Evolutionary conservation across 2,113 vertebrate genomes (phyloP).

Genomic region (Sander lucioperca): DNA sequence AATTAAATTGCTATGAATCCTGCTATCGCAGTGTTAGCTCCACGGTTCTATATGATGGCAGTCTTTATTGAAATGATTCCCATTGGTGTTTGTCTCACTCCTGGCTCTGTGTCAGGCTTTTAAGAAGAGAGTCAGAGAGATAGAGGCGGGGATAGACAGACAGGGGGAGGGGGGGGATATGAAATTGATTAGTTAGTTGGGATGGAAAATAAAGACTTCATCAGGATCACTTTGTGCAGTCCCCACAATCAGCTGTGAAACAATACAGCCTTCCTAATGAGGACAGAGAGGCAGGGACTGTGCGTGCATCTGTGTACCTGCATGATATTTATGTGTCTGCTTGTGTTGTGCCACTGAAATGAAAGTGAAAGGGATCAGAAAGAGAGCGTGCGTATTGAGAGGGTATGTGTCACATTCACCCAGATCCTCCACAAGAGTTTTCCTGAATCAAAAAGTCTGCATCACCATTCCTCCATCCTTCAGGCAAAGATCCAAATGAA

Average conservation of each 20-base stretch:
- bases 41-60: slow-evolving; percentile 60
- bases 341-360: slow-evolving; percentile 29
- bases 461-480: slow-evolving; percentile 1
- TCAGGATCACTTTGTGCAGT: slow-evolving; percentile 77
- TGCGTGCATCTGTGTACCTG: slow-evolving; percentile 55
- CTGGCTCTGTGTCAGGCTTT: slow-evolving; percentile 71
- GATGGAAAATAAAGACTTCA: slow-evolving; percentile 81
- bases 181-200: slow-evolving; percentile 81
- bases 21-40: slow-evolving; percentile 67
- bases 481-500: slow-evolving; percentile 25
- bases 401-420: slow-evolving; percentile 33
- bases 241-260: slow-evolving; percentile 77
- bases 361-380: slow-evolving; percentile 38
- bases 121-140: slow-evolving; percentile 56
- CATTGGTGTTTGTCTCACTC: slow-evolving; percentile 78
- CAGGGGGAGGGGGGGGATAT: slow-evolving; percentile 48
- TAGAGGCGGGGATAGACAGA: slow-evolving; percentile 35
- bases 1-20: slow-evolving; percentile 73
- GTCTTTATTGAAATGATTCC: slow-evolving; percentile 77
- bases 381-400: not conserved
- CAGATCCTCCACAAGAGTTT: slow-evolving; percentile 18
- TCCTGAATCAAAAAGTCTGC: slow-evolving; percentile 8
- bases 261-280: slow-evolving; percentile 73
- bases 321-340: slow-evolving; percentile 36
- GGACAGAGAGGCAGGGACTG: slow-evolving; percentile 55